These are phyloP conservation scores for Trematocara macrostoma DNA, from an alignment of 2,113 vertebrate genomes.

Conservation along the genomic window DNA sequence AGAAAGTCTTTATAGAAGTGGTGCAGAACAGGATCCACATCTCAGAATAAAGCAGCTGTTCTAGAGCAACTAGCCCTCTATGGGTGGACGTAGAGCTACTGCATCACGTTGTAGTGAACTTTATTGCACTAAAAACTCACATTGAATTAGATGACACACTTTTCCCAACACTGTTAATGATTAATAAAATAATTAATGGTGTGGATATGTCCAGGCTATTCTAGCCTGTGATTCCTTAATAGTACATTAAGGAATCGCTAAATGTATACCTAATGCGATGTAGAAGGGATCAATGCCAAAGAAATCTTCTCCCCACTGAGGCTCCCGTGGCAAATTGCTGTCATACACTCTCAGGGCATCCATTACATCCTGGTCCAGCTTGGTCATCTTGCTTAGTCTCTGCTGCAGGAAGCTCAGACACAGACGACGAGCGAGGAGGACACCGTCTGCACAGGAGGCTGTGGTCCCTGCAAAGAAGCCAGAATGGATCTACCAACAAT, in stretches of 20 bases:
- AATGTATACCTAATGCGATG: constrained; percentile 79
- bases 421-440: constrained; percentile 75
- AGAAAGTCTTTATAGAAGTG: not conserved
- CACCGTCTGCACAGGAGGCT: constrained; percentile 72
- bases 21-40: not conserved
- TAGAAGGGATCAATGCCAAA: constrained; percentile 95
- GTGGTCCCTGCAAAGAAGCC: constrained; percentile 76
- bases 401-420: constrained; percentile 81
- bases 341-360: constrained; percentile 84
- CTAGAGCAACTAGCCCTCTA: not conserved
- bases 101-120: not conserved
- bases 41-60: not conserved
- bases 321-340: constrained; percentile 70
- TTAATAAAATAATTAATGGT: not conserved
- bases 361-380: constrained; percentile 76
- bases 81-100: not conserved
- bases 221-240: not conserved
- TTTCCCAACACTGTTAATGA: not conserved
- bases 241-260: not conserved
- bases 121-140: not conserved
- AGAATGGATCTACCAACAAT: not conserved
- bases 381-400: constrained; percentile 73
- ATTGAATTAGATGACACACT: not conserved
- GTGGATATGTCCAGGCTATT: not conserved
- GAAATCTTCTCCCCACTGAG: constrained; percentile 78